A percentile compares a stretch with the other conserved stretches of the same genome.
Conservation (phyloP, 1,140 invertebrate genomes). For the Drosophila malerkotliana region DNA sequence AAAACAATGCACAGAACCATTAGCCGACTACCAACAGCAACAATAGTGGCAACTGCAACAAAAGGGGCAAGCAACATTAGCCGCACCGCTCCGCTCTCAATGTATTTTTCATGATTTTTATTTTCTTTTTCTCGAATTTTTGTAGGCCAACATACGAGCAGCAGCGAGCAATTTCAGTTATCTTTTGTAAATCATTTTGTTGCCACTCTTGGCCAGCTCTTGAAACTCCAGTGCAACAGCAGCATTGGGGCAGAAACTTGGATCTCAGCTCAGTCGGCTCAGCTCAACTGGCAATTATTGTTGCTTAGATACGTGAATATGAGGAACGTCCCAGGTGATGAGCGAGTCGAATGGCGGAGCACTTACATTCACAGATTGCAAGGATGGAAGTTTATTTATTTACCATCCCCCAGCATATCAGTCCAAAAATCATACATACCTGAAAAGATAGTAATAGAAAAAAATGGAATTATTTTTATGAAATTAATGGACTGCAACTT, state of each 20-base stretch:
- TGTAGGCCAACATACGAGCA: slow-evolving; percentile 66
- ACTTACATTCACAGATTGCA: slow-evolving; percentile 1
- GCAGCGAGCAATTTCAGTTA: slow-evolving; percentile 72
- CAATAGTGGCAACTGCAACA: slow-evolving; percentile 4
- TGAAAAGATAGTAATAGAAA: slow-evolving; percentile 15
- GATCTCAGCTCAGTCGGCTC: slow-evolving; percentile 11
- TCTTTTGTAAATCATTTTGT: slow-evolving; percentile 78
- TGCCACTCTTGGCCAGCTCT: slow-evolving; percentile 60
- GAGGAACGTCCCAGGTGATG: slow-evolving; percentile 39
- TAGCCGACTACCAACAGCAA: slow-evolving; percentile 33
- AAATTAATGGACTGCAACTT: background rate
- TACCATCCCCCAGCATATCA: slow-evolving; percentile 18
- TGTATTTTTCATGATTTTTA: slow-evolving; percentile 74
- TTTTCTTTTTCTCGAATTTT: slow-evolving; percentile 63
- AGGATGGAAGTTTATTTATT: slow-evolving; percentile 4
- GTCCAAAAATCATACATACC: slow-evolving; percentile 31
- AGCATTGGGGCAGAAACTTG: slow-evolving; percentile 15
- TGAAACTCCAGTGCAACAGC: background rate
- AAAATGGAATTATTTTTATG: background rate
- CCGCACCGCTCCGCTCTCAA: slow-evolving; percentile 61
- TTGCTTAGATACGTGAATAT: slow-evolving; percentile 62
- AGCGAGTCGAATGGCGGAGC: slow-evolving; percentile 19
- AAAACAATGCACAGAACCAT: slow-evolving; percentile 51
- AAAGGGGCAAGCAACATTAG: slow-evolving; percentile 32
- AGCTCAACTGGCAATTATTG: slow-evolving; percentile 69